Percentiles rank a stretch among this genome's conserved stretches.
Conservation (phyloP, 2,888 invertebrate genomes). For the Synergus laeviventris region DNA sequence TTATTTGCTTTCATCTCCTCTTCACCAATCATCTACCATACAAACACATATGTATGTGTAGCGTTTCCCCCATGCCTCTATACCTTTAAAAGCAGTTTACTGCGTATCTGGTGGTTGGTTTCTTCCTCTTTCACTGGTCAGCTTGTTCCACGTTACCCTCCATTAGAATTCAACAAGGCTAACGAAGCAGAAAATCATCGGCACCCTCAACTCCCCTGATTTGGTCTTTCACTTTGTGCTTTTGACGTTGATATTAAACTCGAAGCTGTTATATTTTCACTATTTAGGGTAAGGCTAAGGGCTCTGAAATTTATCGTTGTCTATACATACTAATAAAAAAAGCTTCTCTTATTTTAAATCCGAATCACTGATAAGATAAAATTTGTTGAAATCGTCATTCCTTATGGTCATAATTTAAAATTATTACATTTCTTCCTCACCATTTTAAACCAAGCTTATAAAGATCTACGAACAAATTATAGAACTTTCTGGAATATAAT, state of each 20-base stretch:
- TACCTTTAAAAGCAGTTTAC: slow-evolving; percentile 28
- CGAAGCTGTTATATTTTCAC: not conserved
- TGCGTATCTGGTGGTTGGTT: slow-evolving; percentile 2
- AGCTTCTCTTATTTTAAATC: not conserved
- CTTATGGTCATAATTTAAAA: not conserved
- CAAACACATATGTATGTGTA: slow-evolving; percentile 9
- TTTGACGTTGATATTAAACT: slow-evolving; percentile 29
- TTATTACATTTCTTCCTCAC: not conserved
- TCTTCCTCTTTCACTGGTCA: slow-evolving; percentile 25
- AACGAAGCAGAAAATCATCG: slow-evolving; percentile 29
- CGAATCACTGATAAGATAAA: not conserved
- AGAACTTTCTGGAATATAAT: slow-evolving; percentile 3
- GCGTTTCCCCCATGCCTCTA: not conserved
- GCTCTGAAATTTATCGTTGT: not conserved
- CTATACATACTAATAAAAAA: not conserved
- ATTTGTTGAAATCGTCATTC: too few relatives aligned
- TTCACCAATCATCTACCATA: not conserved
- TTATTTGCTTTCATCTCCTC: slow-evolving; percentile 19
- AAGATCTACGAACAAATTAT: not conserved
- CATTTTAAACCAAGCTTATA: not conserved
- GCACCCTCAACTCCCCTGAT: not conserved
- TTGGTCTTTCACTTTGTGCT: slow-evolving; percentile 23
- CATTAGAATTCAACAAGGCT: not conserved
- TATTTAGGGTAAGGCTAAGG: not conserved
- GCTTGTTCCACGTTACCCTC: slow-evolving; percentile 16